Conservation (phyloP, 1,140 invertebrate species). For the Aphis gossypii region DNA sequence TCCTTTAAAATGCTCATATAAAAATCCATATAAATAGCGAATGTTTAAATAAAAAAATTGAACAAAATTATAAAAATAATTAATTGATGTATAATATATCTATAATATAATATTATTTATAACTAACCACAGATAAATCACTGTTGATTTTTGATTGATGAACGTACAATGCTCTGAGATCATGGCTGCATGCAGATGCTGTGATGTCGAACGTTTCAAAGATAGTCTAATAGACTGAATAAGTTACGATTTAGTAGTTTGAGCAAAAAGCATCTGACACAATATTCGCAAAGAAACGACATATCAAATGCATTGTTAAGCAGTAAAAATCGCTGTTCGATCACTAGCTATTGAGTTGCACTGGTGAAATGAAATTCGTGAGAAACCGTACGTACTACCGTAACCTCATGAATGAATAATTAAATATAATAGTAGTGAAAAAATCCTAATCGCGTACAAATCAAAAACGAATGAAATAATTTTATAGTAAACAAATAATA, state of each 20-base stretch:
- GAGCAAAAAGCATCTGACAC: neutral
- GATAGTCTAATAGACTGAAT: neutral
- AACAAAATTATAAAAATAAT: neutral
- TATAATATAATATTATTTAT: neutral
- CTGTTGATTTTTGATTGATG: neutral
- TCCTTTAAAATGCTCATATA: neutral
- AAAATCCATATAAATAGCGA: neutral
- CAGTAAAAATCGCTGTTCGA: neutral
- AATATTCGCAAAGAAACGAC: neutral
- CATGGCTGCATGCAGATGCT: neutral
- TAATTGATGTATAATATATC: neutral
- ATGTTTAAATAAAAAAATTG: neutral
- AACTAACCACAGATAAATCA: slow-evolving; percentile 2
- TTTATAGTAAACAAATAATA: slow-evolving; percentile 10
- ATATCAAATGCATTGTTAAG: neutral
- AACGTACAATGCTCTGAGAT: neutral
- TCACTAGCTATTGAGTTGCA: neutral
- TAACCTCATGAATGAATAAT: neutral
- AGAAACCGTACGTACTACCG: neutral
- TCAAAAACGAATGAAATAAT: neutral
- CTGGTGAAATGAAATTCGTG: neutral
- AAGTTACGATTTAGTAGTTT: neutral
- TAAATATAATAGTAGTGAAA: neutral
- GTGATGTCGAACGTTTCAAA: neutral
- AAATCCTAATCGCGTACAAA: neutral